Base-by-base conservation (phyloP, 1,140 invertebrate genomes). In the Eueides isabella region DNA sequence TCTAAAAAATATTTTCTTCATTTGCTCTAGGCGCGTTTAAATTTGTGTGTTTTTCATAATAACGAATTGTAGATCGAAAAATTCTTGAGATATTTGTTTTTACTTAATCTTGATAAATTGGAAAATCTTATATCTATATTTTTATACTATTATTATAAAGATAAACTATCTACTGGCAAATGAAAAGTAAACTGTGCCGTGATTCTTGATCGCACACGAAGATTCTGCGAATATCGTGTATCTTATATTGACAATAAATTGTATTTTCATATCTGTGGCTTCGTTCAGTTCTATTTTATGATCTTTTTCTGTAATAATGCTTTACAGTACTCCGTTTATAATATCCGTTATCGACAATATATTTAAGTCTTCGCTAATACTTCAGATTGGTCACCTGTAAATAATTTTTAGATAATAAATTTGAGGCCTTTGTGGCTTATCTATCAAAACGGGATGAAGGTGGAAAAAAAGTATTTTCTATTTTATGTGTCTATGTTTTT, bases 161-260 rank as follows among this genome's bases (percentile, higher is more conserved):
- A 55, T 55, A 55, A 26, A 23, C 48, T 55, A 1, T 55, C 7
- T 23, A 23, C 19, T 26, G 23, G 6, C 19, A 48, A 48, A 48
- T 48, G 41, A 55, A 26, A 55, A 55, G 48, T 55, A 55, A 55
- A 55, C 48, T 55, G 26, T 7, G 48, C 11, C 11, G 19, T 26
- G 48, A 55, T 55, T 26, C 19, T 11, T 23, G 48, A 55, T 55
- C 48, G 19, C 23, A 55, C 26, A 55, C 48, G 19, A 12, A 55
- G 48, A 55, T 55, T 23, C 48, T 26, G 26, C 11, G 19, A 55
- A 55, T 26, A 7, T 55, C 48, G 19, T 55, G 1, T 55, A 55
- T 55, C 48, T 55, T 55, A 55, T 7, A 55, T 55, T 55, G 11
- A 55, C 48, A 23, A 55, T 55, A 55, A 55, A 26, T 55, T 55